Evolutionary conservation across 92 coral and sea anemone species (phyloP).

Genomic region (Pocillopora grandis): DNA sequence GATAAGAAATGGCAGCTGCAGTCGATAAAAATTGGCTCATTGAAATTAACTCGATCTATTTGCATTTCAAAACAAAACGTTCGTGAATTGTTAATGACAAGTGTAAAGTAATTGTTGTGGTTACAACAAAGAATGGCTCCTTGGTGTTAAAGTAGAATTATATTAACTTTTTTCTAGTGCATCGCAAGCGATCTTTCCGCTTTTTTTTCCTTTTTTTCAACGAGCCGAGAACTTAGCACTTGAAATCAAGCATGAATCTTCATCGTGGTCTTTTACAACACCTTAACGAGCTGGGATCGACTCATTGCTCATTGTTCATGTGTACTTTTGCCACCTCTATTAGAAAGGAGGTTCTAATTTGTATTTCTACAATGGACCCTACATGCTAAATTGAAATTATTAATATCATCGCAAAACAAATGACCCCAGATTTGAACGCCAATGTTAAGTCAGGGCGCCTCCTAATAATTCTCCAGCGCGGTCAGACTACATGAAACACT

Average conservation of each 20-base stretch:
- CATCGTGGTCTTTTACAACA: not conserved
- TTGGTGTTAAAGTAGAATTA: slow-evolving; percentile 1
- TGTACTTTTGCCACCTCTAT: not conserved
- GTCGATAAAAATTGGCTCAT: slow-evolving; percentile 13
- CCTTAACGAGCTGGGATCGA: not conserved
- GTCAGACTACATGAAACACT: too few relatives aligned
- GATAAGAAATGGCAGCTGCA: slow-evolving; percentile 32
- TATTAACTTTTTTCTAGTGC: not conserved
- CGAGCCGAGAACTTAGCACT: not conserved
- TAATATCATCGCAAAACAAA: not conserved
- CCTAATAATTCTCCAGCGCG: too few relatives aligned
- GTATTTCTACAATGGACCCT: slow-evolving; percentile 4
- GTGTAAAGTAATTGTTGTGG: slow-evolving; percentile 37
- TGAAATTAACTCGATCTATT: slow-evolving; percentile 39
- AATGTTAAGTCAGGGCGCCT: too few relatives aligned
- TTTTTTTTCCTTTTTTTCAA: not conserved
- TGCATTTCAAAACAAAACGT: slow-evolving; percentile 46
- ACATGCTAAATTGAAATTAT: not conserved
- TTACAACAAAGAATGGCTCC: slow-evolving; percentile 21
- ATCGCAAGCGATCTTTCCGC: not conserved
- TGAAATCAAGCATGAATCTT: not conserved
- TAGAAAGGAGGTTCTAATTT: slow-evolving; percentile 13
- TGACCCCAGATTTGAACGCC: too few relatives aligned
- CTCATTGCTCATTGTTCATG: not conserved
- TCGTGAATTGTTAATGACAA: slow-evolving; percentile 36